phyloP scores from a whole-genome alignment of 37 sponge, comb jelly and placozoan genomes.

The Corticium candelabrum region DNA sequence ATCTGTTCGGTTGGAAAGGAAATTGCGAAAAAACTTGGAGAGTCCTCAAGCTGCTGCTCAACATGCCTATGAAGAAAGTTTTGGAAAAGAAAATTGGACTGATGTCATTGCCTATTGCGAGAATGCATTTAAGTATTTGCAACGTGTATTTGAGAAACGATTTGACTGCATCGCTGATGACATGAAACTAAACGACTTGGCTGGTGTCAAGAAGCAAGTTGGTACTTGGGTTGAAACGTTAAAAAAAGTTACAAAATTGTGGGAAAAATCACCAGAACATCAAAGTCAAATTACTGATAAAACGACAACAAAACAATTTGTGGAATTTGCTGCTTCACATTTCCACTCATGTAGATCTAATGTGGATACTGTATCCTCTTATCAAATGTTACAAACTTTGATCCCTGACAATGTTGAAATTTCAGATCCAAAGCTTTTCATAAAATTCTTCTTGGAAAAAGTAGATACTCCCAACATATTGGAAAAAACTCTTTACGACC shows the following conservation, averaged over 20 bases:
- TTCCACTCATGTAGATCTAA: no score
- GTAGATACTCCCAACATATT: neutral
- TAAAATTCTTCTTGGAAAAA: neutral
- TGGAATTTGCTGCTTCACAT: neutral
- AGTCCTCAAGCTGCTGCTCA: neutral
- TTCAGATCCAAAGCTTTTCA: neutral
- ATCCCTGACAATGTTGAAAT: neutral
- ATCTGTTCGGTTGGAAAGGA: neutral
- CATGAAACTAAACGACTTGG: neutral
- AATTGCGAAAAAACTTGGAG: neutral
- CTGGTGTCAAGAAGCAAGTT: neutral
- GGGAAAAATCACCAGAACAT: neutral
- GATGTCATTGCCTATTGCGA: neutral
- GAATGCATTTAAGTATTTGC: neutral
- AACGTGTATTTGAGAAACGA: neutral
- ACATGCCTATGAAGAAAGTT: neutral
- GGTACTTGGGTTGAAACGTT: neutral
- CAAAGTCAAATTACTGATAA: neutral
- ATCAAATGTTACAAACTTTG: no score
- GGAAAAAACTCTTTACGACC: neutral
- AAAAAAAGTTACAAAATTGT: neutral
- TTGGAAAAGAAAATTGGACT: neutral
- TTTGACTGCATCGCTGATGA: neutral
- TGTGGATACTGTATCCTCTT: no score
- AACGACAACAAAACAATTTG: neutral